phyloP scores from a whole-genome alignment of 2,113 vertebrate species.

The Perognathus longimembris region DNA sequence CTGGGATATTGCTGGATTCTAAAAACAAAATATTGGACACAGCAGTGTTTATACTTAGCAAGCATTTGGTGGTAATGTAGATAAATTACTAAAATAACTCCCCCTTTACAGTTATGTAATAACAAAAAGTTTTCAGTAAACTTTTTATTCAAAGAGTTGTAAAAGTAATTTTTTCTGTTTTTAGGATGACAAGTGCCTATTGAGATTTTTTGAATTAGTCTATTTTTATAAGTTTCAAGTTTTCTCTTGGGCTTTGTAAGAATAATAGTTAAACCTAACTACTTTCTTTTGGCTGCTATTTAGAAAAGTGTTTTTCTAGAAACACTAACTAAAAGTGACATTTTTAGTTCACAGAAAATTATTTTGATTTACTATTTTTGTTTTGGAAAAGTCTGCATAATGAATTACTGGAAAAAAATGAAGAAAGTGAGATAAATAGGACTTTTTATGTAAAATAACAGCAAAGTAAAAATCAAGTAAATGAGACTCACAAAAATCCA shows the following conservation, averaged over 20 bases:
- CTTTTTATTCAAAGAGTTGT: conserved; percentile 9
- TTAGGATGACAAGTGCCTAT: conserved; percentile 13
- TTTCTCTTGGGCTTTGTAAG: conserved; percentile 41
- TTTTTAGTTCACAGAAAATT: conserved; percentile 64
- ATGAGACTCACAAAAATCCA: conserved; percentile 33
- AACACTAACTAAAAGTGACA: conserved; percentile 65
- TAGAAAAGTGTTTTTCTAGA: conserved; percentile 59
- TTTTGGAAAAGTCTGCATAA: conserved; percentile 65
- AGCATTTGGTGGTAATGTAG: neutral
- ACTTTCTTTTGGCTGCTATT: conserved; percentile 20
- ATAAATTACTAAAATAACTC: neutral
- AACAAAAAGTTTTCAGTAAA: conserved; percentile 23
- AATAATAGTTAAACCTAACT: neutral
- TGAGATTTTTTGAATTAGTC: conserved; percentile 45
- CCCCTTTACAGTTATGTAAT: neutral
- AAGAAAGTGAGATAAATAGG: conserved; percentile 57
- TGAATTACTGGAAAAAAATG: conserved; percentile 53
- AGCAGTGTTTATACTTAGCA: neutral
- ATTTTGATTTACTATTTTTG: conserved; percentile 60
- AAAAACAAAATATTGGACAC: conserved; percentile 3
- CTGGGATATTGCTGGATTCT: neutral
- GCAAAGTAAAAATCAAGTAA: conserved; percentile 59
- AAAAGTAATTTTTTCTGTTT: conserved; percentile 22
- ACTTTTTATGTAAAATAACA: conserved; percentile 65
- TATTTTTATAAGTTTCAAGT: neutral